Evolutionary conservation across 2,113 vertebrate species (phyloP), one percentile per base, ranked within the genome.

Genomic region (Anseranas semipalmata): DNA sequence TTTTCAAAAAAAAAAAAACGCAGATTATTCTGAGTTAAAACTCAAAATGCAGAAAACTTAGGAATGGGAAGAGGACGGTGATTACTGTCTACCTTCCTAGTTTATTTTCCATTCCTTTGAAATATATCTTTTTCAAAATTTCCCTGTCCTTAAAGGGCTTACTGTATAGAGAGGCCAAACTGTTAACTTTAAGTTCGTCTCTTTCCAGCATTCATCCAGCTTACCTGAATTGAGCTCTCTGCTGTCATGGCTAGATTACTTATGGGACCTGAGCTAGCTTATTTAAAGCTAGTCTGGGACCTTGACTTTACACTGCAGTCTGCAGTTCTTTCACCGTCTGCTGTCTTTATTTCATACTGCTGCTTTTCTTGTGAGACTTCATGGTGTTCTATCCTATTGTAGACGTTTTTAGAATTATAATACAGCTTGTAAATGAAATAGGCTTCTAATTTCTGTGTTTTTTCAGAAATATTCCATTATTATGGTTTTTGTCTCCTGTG

Each of bases 211-310:
- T 70, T 90, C 67, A 65, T 30, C 22, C 25, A 68, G 65, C 52
- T 90, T 90, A 58, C 41, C 25, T 5, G 12, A 87, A 92, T 39
- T 67, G 35, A 90, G 79, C 83, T 89, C 86, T 89, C 86, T 94
- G 73, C 93, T 94, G 93, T 86, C 56, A 59, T 1, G 8, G 33
- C 52, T 78, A 46, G 66, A 95, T 95, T 84, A 46, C 65, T 89
- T 89, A 73, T 89, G 86, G 59, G 68, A 89, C 70, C 35, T 27
- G 22, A 78, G 77, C 9, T 76, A 19, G 30, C 15, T 96, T 89
- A 89, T 92, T 96, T 91, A 94, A 92, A 91, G 70, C 41, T 84
- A 52, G 50, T 59, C 35, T 91, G 84, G 30, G 70, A 92, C 56
- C 66, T 91, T 78, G 48, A 32, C 70, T 89, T 52, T 48, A 68